Evolutionary conservation across 2,113 vertebrate species (phyloP).

Genomic region (Equus quagga): DNA sequence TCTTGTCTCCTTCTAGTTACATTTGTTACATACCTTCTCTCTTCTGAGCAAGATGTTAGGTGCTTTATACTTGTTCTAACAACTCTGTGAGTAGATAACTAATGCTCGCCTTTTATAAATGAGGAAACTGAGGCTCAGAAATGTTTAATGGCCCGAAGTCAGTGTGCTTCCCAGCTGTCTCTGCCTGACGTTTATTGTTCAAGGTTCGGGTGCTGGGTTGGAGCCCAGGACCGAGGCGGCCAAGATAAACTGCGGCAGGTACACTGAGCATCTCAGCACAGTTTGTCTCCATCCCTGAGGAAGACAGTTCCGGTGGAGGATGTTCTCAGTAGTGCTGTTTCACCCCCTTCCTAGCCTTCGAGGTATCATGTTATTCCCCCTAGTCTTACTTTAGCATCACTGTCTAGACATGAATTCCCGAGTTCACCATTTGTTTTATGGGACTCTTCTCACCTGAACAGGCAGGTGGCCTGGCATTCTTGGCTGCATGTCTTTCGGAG

Average conservation of each 20-base stretch:
- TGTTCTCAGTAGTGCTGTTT: not conserved
- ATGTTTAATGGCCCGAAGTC: not conserved
- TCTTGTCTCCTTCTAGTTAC: not conserved
- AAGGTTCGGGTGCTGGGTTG: not conserved
- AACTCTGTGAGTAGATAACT: not conserved
- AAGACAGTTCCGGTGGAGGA: accelerated
- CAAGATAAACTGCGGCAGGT: not conserved
- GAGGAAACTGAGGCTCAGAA: conserved; percentile 5
- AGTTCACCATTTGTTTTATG: not conserved
- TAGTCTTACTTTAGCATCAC: not conserved
- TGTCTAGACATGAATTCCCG: conserved; percentile 38
- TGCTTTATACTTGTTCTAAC: not conserved
- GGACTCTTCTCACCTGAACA: not conserved
- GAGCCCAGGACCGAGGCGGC: not conserved
- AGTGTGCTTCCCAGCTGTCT: not conserved
- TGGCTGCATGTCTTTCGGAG: not conserved
- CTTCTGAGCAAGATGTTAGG: not conserved
- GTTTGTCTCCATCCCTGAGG: not conserved
- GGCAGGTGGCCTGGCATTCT: not conserved
- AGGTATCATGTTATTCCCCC: not conserved
- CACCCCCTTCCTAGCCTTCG: accelerated
- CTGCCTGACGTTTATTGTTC: not conserved
- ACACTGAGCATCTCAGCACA: not conserved
- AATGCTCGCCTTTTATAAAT: not conserved
- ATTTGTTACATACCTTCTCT: not conserved